phyloP scores from a whole-genome alignment of 1,140 invertebrate genomes.

The Drosophila asahinai region DNA sequence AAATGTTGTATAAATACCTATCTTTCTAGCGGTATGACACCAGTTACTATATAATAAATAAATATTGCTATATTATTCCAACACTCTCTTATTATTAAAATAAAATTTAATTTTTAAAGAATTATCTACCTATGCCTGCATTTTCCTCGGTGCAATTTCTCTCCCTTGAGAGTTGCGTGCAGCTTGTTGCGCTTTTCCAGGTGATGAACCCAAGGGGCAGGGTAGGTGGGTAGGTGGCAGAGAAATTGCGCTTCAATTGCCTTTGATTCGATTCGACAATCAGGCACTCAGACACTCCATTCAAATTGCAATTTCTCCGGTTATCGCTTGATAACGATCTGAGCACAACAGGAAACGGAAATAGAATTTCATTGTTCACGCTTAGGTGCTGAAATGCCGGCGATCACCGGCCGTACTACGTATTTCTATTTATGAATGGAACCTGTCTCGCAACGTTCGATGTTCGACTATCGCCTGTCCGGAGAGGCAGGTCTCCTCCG shows the following conservation, averaged over 20 bases:
- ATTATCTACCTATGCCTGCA: not conserved
- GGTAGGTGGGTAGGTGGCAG: conserved; percentile 22
- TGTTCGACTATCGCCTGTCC: not conserved
- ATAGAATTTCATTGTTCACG: conserved; percentile 25
- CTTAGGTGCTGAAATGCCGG: conserved; percentile 5
- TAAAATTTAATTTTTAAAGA: no score
- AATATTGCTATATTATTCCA: not conserved
- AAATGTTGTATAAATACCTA: no score
- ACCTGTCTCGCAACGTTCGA: not conserved
- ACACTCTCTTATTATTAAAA: not conserved
- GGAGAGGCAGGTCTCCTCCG: not conserved
- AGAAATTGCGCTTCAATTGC: conserved; percentile 37
- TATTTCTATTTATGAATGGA: conserved; percentile 40
- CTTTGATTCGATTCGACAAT: conserved; percentile 52
- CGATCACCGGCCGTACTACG: conserved; percentile 11
- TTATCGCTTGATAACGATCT: conserved; percentile 39
- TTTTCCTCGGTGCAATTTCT: conserved; percentile 53
- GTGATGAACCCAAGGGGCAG: conserved; percentile 7
- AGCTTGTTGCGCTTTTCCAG: conserved; percentile 41
- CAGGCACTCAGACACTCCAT: conserved; percentile 25
- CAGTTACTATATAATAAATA: not conserved
- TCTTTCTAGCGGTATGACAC: not conserved
- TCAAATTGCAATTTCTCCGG: conserved; percentile 44
- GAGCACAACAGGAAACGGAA: conserved; percentile 41
- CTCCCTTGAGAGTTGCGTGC: conserved; percentile 49